phyloP scores from a whole-genome alignment of 2,797 vertebrate genomes.

The Cryptoprocta ferox region DNA sequence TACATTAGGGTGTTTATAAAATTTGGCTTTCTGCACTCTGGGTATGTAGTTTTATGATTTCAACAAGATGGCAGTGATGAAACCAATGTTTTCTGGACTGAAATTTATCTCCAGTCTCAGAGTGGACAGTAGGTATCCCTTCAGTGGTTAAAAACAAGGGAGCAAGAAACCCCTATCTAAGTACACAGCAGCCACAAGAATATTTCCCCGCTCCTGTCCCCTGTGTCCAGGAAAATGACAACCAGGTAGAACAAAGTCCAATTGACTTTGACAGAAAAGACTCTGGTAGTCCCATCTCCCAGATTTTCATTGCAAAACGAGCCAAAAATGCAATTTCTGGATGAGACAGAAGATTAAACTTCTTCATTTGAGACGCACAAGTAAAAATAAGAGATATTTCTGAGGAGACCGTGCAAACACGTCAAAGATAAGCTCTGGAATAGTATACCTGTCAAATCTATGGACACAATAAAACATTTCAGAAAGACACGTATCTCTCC shows the following conservation, averaged over 20 bases:
- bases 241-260: not conserved
- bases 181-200: not conserved
- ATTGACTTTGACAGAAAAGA: not conserved
- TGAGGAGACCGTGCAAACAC: not conserved
- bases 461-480: not conserved
- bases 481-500: not conserved
- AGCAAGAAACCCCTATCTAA: not conserved
- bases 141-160: not conserved
- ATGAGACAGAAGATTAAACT: not conserved
- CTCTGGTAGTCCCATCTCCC: too few species aligned
- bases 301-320: not conserved
- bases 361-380: not conserved
- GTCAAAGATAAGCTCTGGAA: not conserved
- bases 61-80: constrained; percentile 79
- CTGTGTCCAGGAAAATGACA: not conserved
- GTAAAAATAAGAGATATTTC: not conserved
- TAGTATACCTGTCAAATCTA: not conserved
- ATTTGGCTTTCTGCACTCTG: constrained; percentile 84
- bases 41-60: constrained; percentile 84
- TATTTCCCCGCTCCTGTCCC: not conserved
- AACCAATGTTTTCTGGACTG: constrained; percentile 69
- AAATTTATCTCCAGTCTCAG: constrained; percentile 58
- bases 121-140: not conserved
- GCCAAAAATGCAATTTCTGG: not conserved
- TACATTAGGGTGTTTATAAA: constrained; percentile 89